Percentiles rank a stretch among this genome's conserved stretches.
Evolutionary conservation across 2,797 vertebrate species (phyloP).

Genomic region (Hoplostethus mediterraneus): DNA sequence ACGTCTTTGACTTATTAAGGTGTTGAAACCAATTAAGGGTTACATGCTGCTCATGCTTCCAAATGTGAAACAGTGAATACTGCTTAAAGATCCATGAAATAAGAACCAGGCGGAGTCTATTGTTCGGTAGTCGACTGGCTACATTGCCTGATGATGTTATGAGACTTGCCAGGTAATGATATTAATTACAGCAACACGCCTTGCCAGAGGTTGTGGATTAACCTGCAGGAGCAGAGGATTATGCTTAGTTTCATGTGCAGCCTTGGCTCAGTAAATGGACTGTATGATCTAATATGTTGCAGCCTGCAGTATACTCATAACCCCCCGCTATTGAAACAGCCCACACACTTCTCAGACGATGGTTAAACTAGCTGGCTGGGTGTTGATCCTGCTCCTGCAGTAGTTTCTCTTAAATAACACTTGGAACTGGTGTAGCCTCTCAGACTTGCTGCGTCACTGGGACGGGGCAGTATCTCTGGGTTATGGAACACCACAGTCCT

Average conservation of each 20-base stretch:
- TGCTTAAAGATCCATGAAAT: constrained; percentile 96
- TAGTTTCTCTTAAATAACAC: constrained; percentile 31
- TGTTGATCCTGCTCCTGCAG: neutral
- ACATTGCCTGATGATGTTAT: constrained; percentile 79
- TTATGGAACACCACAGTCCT: constrained; percentile 48
- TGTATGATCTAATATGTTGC: constrained; percentile 18
- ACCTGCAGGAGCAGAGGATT: constrained; percentile 45
- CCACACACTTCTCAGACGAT: neutral
- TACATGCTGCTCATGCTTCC: constrained; percentile 89
- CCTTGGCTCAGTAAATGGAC: neutral
- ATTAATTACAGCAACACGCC: constrained; percentile 80
- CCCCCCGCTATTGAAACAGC: neutral
- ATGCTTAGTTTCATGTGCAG: constrained; percentile 40
- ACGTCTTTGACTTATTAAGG: constrained; percentile 96
- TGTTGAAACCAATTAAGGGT: constrained; percentile 95
- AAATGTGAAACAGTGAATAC: constrained; percentile 88
- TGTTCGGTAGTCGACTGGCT: constrained; percentile 72
- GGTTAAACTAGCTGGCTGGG: no score
- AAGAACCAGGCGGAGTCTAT: constrained; percentile 79
- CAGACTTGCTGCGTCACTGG: constrained; percentile 63
- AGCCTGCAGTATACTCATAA: constrained; percentile 22
- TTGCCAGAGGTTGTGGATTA: constrained; percentile 60
- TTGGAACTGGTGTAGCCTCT: constrained; percentile 10
- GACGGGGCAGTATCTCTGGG: constrained; percentile 62
- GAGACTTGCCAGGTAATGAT: constrained; percentile 76